Evolutionary conservation across 2,888 invertebrate genomes (phyloP).

Genomic region (Drosophila lutescens): DNA sequence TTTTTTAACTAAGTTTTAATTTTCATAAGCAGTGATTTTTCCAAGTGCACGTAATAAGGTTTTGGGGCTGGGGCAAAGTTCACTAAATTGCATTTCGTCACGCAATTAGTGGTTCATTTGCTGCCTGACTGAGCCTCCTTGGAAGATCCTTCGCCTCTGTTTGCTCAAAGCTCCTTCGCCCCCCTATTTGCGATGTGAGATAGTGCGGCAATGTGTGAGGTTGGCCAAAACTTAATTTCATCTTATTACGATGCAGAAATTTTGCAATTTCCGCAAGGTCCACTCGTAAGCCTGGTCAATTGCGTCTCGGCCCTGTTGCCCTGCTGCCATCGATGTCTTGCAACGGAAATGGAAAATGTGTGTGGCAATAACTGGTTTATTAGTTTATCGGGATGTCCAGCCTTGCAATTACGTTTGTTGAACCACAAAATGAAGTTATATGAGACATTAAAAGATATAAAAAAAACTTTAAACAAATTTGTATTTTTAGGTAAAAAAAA

Average conservation of each 20-base stretch:
- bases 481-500: too few species aligned
- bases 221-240: slow-evolving; percentile 72
- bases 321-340: slow-evolving; percentile 22
- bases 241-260: slow-evolving; percentile 79
- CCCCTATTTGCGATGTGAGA: slow-evolving; percentile 49
- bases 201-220: slow-evolving; percentile 48
- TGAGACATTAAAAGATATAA: too few species aligned
- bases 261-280: slow-evolving; percentile 74
- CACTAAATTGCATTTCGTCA: slow-evolving; percentile 83
- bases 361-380: slow-evolving; percentile 41
- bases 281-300: slow-evolving; percentile 46
- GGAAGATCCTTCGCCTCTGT: slow-evolving; percentile 36
- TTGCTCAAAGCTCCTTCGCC: slow-evolving; percentile 24
- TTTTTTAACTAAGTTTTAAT: too few species aligned
- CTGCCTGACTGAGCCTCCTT: slow-evolving; percentile 65
- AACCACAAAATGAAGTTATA: background rate
- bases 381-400: slow-evolving; percentile 33
- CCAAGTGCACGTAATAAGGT: slow-evolving; percentile 25
- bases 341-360: slow-evolving; percentile 71
- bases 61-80: slow-evolving; percentile 67
- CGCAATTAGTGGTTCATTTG: slow-evolving; percentile 83
- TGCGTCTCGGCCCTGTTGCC: slow-evolving; percentile 42
- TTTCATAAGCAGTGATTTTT: too few species aligned
- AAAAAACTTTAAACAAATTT: too few species aligned
- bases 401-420: slow-evolving; percentile 27